These are phyloP conservation scores for Stenichneumon culpator DNA, from an alignment of 2,888 invertebrate species.

Conservation along the genomic window DNA sequence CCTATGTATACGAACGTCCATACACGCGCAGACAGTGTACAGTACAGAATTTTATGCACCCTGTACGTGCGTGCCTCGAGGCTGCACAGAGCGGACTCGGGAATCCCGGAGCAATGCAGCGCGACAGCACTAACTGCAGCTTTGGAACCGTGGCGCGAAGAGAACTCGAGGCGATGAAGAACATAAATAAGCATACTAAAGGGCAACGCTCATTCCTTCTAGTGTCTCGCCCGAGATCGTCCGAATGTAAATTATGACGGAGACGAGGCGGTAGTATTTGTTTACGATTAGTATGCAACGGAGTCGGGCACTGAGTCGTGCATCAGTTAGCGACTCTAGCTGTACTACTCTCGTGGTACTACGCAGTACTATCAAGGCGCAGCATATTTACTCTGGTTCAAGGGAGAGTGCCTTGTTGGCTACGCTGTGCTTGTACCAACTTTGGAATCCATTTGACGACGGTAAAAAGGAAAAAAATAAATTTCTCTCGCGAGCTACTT, in stretches of 20 bases:
- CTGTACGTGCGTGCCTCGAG: constrained; percentile 17
- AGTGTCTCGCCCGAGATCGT: constrained; percentile 26
- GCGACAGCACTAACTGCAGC: constrained; percentile 26
- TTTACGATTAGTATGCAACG: constrained; percentile 65
- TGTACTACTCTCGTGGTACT: constrained; percentile 32
- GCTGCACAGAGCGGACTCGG: constrained; percentile 29
- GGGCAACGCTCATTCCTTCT: constrained; percentile 5
- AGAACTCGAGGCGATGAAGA: background rate
- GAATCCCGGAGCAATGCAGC: constrained; percentile 37
- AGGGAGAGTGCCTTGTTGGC: background rate
- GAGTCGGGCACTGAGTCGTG: constrained; percentile 47
- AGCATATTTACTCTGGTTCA: constrained; percentile 15
- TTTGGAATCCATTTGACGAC: constrained; percentile 7
- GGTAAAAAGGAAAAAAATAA: constrained; percentile 13
- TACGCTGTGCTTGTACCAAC: background rate
- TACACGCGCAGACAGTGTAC: background rate
- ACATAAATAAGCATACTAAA: constrained; percentile 29
- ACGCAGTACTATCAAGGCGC: constrained; percentile 7
- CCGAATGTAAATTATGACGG: constrained; percentile 60
- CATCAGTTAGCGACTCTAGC: constrained; percentile 39
- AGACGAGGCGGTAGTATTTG: constrained; percentile 54
- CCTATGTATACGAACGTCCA: background rate
- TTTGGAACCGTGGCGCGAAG: background rate
- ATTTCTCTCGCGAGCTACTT: constrained; percentile 18
- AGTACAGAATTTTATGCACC: background rate